A percentile compares a stretch with the other conserved stretches of the same genome.
Evolutionary conservation across 2,797 vertebrate genomes (phyloP).

Genomic region (Cynopterus sphinx): DNA sequence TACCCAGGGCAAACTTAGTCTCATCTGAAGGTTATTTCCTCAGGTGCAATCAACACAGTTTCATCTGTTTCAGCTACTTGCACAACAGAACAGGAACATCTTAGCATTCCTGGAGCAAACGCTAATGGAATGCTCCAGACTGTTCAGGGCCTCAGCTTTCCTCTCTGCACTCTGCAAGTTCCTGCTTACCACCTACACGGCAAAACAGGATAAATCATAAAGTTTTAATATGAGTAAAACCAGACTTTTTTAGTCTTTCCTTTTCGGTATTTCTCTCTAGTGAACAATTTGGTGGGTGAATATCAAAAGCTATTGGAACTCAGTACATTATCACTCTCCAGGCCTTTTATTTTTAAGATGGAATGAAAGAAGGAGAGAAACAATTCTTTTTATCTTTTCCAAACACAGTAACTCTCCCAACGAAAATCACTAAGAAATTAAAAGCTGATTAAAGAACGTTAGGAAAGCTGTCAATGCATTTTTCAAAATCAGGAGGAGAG

Average conservation of each 20-base stretch:
- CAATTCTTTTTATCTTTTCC: not conserved
- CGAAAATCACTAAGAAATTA: conserved; percentile 57
- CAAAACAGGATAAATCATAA: not conserved
- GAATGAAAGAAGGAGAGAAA: not conserved
- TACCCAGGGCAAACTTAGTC: not conserved
- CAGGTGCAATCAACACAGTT: not conserved
- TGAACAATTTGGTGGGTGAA: conserved; percentile 22
- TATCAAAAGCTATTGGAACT: conserved; percentile 30
- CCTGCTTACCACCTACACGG: not conserved
- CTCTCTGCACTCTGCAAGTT: not conserved
- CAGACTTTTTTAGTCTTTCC: not conserved
- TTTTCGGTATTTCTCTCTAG: not conserved
- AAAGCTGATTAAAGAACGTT: conserved; percentile 53
- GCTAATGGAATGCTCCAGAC: not conserved
- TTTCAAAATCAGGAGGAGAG: conserved; percentile 32
- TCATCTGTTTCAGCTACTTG: not conserved
- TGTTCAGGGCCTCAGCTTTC: not conserved
- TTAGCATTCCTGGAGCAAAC: not conserved
- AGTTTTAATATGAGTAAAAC: not conserved
- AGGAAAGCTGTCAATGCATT: conserved; percentile 36
- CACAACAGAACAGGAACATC: not conserved
- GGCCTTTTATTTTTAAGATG: conserved; percentile 11
- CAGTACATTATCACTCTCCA: not conserved
- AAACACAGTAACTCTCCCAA: conserved; percentile 39
- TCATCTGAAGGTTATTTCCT: not conserved